Conservation (phyloP, 2,797 vertebrate species). For the Labeo calbasu region DNA sequence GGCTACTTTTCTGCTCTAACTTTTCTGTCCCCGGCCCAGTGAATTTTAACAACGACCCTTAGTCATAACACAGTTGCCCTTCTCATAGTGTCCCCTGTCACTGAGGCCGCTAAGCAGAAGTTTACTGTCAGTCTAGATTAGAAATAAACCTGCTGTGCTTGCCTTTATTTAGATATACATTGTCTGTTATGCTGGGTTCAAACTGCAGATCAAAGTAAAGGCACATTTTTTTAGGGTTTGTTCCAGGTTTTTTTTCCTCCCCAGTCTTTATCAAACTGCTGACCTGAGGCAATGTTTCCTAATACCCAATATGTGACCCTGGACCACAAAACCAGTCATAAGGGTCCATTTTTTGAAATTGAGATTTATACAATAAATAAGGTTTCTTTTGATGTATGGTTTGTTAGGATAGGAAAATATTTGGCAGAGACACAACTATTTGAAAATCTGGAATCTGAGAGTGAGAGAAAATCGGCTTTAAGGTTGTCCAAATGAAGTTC, state of each 20-base stretch:
- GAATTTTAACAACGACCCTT: background rate
- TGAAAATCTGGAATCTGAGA: too few relatives aligned
- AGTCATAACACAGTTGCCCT: background rate
- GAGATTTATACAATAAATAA: too few relatives aligned
- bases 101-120: background rate
- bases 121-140: slow-evolving; percentile 9
- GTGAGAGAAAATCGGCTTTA: too few relatives aligned
- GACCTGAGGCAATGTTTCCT: background rate
- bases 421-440: too few relatives aligned
- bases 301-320: background rate
- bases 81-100: background rate
- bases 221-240: background rate
- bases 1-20: background rate
- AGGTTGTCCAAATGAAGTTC: too few relatives aligned
- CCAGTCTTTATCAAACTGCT: background rate
- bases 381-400: too few relatives aligned
- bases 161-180: slow-evolving; percentile 24
- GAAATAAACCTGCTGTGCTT: background rate
- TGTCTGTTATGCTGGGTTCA: slow-evolving; percentile 15
- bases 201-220: background rate
- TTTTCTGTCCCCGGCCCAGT: background rate
- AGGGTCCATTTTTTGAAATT: too few relatives aligned
- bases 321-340: too few relatives aligned
- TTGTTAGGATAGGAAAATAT: too few relatives aligned
- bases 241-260: background rate